Evolutionary conservation across 53 echinoderm and acorn worm species (phyloP).

Genomic region (Echinarachnius parma): DNA sequence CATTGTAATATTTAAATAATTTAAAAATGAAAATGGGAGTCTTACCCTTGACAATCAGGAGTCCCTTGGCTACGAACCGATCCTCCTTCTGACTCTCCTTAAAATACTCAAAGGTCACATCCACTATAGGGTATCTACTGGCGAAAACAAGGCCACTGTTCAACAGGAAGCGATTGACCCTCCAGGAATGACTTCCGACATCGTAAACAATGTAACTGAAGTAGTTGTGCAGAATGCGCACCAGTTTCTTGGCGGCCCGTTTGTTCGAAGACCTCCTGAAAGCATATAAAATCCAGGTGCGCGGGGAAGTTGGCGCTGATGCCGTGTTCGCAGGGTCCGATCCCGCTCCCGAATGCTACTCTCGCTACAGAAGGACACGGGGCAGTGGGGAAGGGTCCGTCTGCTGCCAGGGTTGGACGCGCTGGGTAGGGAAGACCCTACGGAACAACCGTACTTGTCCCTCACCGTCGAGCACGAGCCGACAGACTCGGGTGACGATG

Average conservation of each 20-base stretch:
- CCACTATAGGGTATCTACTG: slow-evolving; percentile 93
- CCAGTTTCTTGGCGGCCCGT: slow-evolving; percentile 73
- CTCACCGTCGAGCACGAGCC: slow-evolving; percentile 50
- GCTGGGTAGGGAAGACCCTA: slow-evolving; percentile 42
- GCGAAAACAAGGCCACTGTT: slow-evolving; percentile 96
- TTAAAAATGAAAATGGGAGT: too few relatives aligned
- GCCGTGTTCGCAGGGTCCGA: slow-evolving; percentile 75
- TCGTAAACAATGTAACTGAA: slow-evolving; percentile 93
- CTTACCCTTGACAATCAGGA: slow-evolving; percentile 98
- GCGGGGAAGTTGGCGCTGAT: slow-evolving; percentile 85
- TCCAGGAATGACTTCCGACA: slow-evolving; percentile 79
- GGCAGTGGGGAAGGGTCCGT: slow-evolving; percentile 28
- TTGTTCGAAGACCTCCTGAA: slow-evolving; percentile 87
- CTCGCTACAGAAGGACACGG: slow-evolving; percentile 51
- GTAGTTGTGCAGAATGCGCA: slow-evolving; percentile 71
- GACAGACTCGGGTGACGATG: slow-evolving; percentile 70
- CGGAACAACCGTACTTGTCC: slow-evolving; percentile 45
- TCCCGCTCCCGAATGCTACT: slow-evolving; percentile 66
- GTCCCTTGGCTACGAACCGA: slow-evolving; percentile 80
- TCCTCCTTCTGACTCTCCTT: slow-evolving; percentile 84
- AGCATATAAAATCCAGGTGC: slow-evolving; percentile 87
- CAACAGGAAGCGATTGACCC: slow-evolving; percentile 68
- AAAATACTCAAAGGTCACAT: slow-evolving; percentile 85
- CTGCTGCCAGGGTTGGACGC: slow-evolving; percentile 56
- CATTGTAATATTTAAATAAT: too few relatives aligned